Evolutionary conservation across 1,140 invertebrate genomes (phyloP).

Genomic region (Lethrus apterus): DNA sequence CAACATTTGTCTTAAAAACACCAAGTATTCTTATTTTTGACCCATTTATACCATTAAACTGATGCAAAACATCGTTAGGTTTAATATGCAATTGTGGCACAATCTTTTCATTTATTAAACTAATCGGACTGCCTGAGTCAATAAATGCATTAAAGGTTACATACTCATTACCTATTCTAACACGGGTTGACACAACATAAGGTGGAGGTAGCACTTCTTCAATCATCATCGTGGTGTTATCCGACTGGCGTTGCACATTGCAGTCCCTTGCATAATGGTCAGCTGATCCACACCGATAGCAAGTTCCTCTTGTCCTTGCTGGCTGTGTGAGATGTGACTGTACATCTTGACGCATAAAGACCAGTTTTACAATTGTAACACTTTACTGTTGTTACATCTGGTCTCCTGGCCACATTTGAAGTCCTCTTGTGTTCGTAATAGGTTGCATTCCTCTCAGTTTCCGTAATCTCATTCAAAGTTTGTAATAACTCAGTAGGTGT

Average conservation of each 20-base stretch:
- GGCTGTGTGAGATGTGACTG: too few species aligned
- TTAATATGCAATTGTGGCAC: not conserved
- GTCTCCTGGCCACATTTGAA: not conserved
- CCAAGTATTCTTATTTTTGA: constrained; percentile 9
- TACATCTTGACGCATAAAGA: constrained; percentile 1
- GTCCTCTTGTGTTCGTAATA: not conserved
- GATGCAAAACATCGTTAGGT: not conserved
- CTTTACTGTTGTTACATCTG: constrained; percentile 6
- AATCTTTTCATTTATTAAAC: constrained; percentile 8
- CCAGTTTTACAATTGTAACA: constrained; percentile 7
- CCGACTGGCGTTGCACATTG: not conserved
- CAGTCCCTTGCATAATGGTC: constrained; percentile 3
- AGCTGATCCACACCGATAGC: not conserved
- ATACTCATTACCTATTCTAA: not conserved
- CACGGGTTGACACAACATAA: not conserved
- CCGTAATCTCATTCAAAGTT: constrained; percentile 4
- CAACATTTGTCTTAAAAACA: constrained; percentile 6
- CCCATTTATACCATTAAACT: constrained; percentile 11
- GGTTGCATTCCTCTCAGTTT: not conserved
- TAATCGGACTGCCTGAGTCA: constrained; percentile 10
- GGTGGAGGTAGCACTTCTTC: not conserved
- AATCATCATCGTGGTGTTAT: constrained; percentile 2
- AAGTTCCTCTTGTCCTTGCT: not conserved
- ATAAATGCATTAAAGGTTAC: constrained; percentile 1
- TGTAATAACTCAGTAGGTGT: constrained; percentile 1